A percentile compares a stretch with the other conserved stretches of the same genome.
phyloP scores from a whole-genome alignment of 2,888 invertebrate species.

The Andrena flavipes region DNA sequence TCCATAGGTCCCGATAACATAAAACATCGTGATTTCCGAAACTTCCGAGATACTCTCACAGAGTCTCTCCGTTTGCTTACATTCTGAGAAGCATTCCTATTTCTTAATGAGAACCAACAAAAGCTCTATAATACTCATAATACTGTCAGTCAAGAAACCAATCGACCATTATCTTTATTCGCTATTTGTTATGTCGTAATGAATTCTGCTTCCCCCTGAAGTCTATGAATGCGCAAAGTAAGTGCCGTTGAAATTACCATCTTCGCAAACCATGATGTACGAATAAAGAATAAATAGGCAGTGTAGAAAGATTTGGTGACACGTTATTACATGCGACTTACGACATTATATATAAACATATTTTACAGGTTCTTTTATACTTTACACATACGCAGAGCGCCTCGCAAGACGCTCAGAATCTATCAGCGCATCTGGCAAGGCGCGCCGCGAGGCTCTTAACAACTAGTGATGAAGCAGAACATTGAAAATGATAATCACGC shows the following conservation, averaged over 20 bases:
- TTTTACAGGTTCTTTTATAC: slow-evolving; percentile 45
- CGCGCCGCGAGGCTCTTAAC: slow-evolving; percentile 39
- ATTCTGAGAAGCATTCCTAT: slow-evolving; percentile 26
- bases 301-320: slow-evolving; percentile 62
- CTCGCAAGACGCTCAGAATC: slow-evolving; percentile 11
- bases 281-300: slow-evolving; percentile 71
- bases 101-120: slow-evolving; percentile 12
- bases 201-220: slow-evolving; percentile 26
- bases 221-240: slow-evolving; percentile 31
- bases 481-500: slow-evolving; percentile 33
- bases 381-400: slow-evolving; percentile 49
- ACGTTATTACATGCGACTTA: slow-evolving; percentile 54
- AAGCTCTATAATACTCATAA: slow-evolving; percentile 64
- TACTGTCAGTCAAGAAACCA: slow-evolving; percentile 55
- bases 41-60: neutral
- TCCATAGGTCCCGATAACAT: slow-evolving; percentile 30
- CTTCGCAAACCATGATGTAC: slow-evolving; percentile 43
- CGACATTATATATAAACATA: slow-evolving; percentile 54
- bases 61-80: slow-evolving; percentile 7
- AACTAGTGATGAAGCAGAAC: slow-evolving; percentile 41
- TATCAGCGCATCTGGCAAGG: slow-evolving; percentile 21
- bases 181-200: slow-evolving; percentile 58
- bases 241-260: slow-evolving; percentile 48
- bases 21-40: neutral
- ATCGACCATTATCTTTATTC: slow-evolving; percentile 50